Base-by-base conservation (phyloP, 2,888 invertebrate species). In the Antheraea yamamai region DNA sequence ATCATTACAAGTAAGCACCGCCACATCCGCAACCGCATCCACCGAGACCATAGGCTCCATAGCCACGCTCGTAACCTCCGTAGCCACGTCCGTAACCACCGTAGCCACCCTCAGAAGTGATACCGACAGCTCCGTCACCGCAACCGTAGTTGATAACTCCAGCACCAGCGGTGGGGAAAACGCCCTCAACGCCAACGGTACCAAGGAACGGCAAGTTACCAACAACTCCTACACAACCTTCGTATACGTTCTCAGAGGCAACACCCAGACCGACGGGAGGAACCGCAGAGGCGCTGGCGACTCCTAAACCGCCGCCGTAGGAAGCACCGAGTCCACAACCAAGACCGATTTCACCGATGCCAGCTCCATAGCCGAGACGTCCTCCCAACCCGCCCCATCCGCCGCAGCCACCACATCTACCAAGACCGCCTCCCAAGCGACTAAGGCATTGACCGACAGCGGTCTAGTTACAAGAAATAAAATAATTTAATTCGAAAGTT, bases 151-250 rank as follows among this genome's bases (percentile, higher is more conserved):
- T 64, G 30, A 75, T 83, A 1, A 82, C 80, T 35, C 88, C 89
- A 73, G 82, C 77, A 3, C 91, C 91, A 47, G 79, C 82, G 18
- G 89, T 86, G 2, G 88, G 87, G 64, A 91, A 77, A 14, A 78
- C 79, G 3, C 90, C 89, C 64, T 87, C 85, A 66, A 91, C 76
- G 4, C 78, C 86, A 0, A 88, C 89, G 8, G 90, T 84, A 8
- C 89, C 88, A 0, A 88, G 77, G 81, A 91, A 89, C 1, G 89
- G 91, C 39, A 91, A 76, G 64, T 89, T 84, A 71, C 91, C 91
- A 35, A 81, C 80, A 0, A 88, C 83, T 0, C 81, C 77, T 10
- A 91, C 75, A 39, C 82, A 74, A 18, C 91, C 91, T 79, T 89
- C 89, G 51, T 86, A 85, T 0, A 81, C 79, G 74, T 91, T 91